Evolutionary conservation across 1,140 invertebrate genomes (phyloP).

Genomic region (Panulirus ornatus): DNA sequence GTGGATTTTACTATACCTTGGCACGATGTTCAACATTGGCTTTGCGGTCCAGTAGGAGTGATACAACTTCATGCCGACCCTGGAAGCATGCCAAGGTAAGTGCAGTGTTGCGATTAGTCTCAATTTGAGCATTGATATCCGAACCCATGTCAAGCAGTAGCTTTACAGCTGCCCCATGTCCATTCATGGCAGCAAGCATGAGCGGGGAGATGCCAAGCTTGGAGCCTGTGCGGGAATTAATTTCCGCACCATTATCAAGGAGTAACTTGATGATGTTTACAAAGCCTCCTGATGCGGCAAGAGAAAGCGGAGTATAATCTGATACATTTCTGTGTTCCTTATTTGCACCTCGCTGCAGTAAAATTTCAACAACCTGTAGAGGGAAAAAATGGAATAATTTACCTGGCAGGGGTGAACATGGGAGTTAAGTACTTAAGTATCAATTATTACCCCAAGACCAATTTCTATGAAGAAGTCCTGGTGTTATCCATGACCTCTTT

Average conservation of each 20-base stretch:
- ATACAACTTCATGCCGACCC: conserved; percentile 98
- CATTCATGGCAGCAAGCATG: conserved; percentile 99
- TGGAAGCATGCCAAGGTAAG: conserved; percentile 99
- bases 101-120: conserved; percentile 99
- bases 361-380: conserved; percentile 91
- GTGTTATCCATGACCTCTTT: no score
- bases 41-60: conserved; percentile 95
- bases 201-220: conserved; percentile 98
- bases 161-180: conserved; percentile 89
- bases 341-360: conserved; percentile 92
- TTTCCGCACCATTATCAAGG: conserved; percentile 94
- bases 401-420: no score
- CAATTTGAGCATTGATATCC: conserved; percentile 99
- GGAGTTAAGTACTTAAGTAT: no score
- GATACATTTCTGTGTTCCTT: conserved; percentile 99
- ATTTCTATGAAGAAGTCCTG: no score
- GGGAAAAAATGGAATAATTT: not conserved
- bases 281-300: conserved; percentile 98
- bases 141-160: conserved; percentile 97
- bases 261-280: conserved; percentile 98
- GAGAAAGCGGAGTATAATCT: conserved; percentile 98
- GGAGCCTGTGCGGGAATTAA: conserved; percentile 97
- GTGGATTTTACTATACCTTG: conserved; percentile 83
- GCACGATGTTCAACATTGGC: conserved; percentile 99
- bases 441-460: no score